phyloP scores from a whole-genome alignment of 2,113 vertebrate species.

The Mustelus asterias region DNA sequence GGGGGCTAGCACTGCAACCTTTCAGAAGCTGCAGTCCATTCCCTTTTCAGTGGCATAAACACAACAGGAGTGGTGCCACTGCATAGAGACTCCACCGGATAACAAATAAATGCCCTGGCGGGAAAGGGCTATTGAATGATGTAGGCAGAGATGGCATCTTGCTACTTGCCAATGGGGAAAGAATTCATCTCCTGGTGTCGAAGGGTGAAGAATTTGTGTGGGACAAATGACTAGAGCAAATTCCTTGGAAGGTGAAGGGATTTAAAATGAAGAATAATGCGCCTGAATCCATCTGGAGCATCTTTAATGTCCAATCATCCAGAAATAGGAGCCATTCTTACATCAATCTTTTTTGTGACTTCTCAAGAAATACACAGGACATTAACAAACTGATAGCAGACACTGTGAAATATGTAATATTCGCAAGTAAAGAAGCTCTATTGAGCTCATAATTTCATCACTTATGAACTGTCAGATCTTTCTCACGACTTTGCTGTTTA shows the following conservation, averaged over 20 bases:
- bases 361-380: not conserved
- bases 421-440: not conserved
- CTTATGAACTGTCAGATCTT: not conserved
- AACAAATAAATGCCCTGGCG: not conserved
- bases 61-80: no score
- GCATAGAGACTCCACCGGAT: not conserved
- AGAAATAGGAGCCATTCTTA: not conserved
- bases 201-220: not conserved
- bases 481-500: constrained; percentile 1
- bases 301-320: not conserved
- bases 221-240: not conserved
- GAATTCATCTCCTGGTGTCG: not conserved
- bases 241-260: not conserved
- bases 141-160: not conserved
- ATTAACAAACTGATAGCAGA: not conserved
- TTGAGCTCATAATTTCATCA: not conserved
- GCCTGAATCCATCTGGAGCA: not conserved
- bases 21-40: no score
- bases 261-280: not conserved
- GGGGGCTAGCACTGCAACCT: not conserved
- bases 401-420: not conserved
- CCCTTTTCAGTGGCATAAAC: no score
- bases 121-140: not conserved
- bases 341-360: not conserved
- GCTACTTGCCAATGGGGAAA: not conserved